Evolutionary conservation across 2,888 invertebrate species (phyloP).

Genomic region (Stenodema calcarata): DNA sequence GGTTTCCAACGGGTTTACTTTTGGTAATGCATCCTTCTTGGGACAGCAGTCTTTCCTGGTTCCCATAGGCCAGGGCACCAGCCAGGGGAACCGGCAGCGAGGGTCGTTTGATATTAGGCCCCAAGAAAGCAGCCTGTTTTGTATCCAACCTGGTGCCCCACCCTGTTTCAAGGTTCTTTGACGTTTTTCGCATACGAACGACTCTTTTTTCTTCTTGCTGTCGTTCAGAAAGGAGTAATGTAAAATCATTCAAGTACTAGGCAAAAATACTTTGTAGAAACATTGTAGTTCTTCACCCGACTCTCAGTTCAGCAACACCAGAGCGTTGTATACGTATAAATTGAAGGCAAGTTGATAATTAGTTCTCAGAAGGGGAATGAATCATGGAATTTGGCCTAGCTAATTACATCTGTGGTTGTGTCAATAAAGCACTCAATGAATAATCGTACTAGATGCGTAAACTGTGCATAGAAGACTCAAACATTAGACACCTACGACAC

Average conservation of each 20-base stretch:
- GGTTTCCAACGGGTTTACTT: slow-evolving; percentile 7
- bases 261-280: background rate
- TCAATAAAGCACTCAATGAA: too few relatives aligned
- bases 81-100: slow-evolving; percentile 3
- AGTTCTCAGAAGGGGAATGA: too few relatives aligned
- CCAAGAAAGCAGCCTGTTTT: background rate
- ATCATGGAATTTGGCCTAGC: too few relatives aligned
- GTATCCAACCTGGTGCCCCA: background rate
- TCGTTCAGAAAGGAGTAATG: background rate
- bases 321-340: too few relatives aligned
- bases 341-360: too few relatives aligned
- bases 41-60: background rate
- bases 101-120: background rate
- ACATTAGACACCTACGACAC: too few relatives aligned
- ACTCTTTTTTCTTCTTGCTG: background rate
- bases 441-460: too few relatives aligned
- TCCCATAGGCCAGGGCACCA: slow-evolving; percentile 28
- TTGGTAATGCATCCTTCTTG: background rate
- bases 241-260: background rate
- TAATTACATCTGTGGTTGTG: too few relatives aligned
- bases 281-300: too few relatives aligned
- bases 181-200: background rate
- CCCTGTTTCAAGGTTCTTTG: background rate
- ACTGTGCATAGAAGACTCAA: too few relatives aligned
- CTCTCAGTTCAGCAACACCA: too few relatives aligned